Percentiles rank a stretch among this genome's conserved stretches.
Evolutionary conservation across 30 jellyfish, hydroid and myxozoan species (phyloP).

Genomic region (Cassiopea andromeda): DNA sequence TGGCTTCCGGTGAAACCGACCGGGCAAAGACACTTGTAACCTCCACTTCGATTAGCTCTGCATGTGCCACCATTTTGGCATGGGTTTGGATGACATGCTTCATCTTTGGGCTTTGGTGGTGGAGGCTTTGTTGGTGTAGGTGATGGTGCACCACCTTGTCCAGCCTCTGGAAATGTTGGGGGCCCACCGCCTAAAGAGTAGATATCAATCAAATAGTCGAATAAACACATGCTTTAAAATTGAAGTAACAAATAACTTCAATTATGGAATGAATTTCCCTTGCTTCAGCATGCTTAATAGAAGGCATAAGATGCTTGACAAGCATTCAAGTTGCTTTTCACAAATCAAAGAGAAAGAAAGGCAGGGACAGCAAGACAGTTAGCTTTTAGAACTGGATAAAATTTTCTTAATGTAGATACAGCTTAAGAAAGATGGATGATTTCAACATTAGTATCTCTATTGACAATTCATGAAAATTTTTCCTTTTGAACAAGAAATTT

Average conservation of each 20-base stretch:
- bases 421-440: too few relatives aligned
- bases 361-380: too few relatives aligned
- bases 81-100: slow-evolving; percentile 95
- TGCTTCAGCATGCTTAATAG: too few relatives aligned
- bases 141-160: slow-evolving; percentile 39
- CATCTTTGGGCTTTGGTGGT: slow-evolving; percentile 33
- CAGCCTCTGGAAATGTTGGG: not conserved
- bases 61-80: slow-evolving; percentile 98
- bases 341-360: too few relatives aligned
- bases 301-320: too few relatives aligned
- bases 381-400: too few relatives aligned
- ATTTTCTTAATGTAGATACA: too few relatives aligned
- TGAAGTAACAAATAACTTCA: not conserved
- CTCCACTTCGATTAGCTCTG: slow-evolving; percentile 51
- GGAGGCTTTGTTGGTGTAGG: slow-evolving; percentile 40
- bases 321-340: too few relatives aligned
- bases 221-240: not conserved
- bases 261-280: too few relatives aligned
- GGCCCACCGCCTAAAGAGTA: not conserved
- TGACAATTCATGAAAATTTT: too few relatives aligned
- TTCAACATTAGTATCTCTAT: too few relatives aligned
- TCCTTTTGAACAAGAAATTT: too few relatives aligned
- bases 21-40: slow-evolving; percentile 81
- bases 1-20: slow-evolving; percentile 86
- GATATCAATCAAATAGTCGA: not conserved